Base-by-base conservation (phyloP, 2,113 vertebrate species). In the Ammodytes dubius region DNA sequence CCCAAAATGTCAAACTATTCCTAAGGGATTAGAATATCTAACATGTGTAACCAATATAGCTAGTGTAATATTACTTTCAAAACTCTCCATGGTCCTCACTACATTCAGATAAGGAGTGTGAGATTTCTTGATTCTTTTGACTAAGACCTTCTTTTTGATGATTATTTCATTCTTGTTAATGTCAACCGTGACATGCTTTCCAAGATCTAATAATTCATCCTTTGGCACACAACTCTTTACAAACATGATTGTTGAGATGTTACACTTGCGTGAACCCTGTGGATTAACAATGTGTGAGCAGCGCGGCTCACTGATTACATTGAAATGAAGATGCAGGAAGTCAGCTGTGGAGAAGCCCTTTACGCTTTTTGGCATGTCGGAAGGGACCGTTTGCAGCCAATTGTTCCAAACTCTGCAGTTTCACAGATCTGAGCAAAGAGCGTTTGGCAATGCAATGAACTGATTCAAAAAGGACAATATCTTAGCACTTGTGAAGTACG, bases 311-410 rank as follows among this genome's bases (percentile, higher is more conserved):
- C 49, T 89, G 86, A 88, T 80, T 87, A 53, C 82, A 91, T 77
- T 89, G 78, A 84, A 75, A 79, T 54, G 60, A 89, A 81, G 81
- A 88, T 70, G 78, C 56, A 84, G 88, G 83, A 89, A 83, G 88
- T 84, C 79, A 80, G 78, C 87, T 88, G 88, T 92, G 89, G 74
- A 86, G 79, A 84, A 91, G 85, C 86, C 82, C 79, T 87, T 78
- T 75, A 70, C 74, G 80, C 37, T 8, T 79, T 82, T 78, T 88
- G 84, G 82, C 79, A 77, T 74, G 76, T 74, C 53, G 60, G 17
- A 74, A 27, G 42, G 50, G 78, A 59, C 64, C 73, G 74, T 86
- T 85, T 37, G 53, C 79, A 79, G 82, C 65, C 77, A 67, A 77
- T 84, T 89, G 79, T 88, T 86, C 61, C 39, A 78, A 86, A 80